Evolutionary conservation across 2,888 invertebrate genomes (phyloP), one percentile per base, ranked within the genome.

Genomic region (Malacosoma neustria): DNA sequence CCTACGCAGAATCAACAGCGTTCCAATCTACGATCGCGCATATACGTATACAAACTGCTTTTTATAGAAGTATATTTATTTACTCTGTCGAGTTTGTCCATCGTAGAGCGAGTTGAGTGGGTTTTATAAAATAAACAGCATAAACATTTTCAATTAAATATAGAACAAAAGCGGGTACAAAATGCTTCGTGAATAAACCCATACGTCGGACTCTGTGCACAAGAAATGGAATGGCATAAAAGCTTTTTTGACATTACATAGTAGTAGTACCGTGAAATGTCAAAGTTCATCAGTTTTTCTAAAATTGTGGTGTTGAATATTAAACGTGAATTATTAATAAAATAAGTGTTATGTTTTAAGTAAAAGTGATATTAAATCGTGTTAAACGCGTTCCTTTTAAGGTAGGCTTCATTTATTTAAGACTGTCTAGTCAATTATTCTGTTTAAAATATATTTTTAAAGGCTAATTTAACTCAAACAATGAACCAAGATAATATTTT

Each of bases 211-310:
- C 22, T 22, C 9, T 9, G 29, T 15, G 45, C 40, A 45, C 51
- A 46, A 61, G 54, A 54, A 73, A 73, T 59, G 70, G 66, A 73
- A 72, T 63, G 68, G 60, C 51, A 43, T 51, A 47, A 70, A 61
- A 37, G 65, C 57, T 59, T 44, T 77, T 74, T 58, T 69, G 62
- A 58, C 57, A 61, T 60, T 62, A 67, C 43, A 47, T 46, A 44
- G 22, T 5, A 22, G 48, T 46, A 44, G 22, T 5, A 22, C 22
- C 43, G 48, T 43, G 55, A 64, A 82, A 82, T 84, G 82, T 82
- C 82, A 84, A 81, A 84, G 84, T 84, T 82, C 82, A 80, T 56
- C 53, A 48, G 58, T 50, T 22, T 22, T 9, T 22, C 22, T 22
- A 22, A 22, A 22, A 7, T 22, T 9, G 6, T 42, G 45, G 22